phyloP scores from a whole-genome alignment of 2,113 vertebrate species.

The Megaceryle torquata region DNA sequence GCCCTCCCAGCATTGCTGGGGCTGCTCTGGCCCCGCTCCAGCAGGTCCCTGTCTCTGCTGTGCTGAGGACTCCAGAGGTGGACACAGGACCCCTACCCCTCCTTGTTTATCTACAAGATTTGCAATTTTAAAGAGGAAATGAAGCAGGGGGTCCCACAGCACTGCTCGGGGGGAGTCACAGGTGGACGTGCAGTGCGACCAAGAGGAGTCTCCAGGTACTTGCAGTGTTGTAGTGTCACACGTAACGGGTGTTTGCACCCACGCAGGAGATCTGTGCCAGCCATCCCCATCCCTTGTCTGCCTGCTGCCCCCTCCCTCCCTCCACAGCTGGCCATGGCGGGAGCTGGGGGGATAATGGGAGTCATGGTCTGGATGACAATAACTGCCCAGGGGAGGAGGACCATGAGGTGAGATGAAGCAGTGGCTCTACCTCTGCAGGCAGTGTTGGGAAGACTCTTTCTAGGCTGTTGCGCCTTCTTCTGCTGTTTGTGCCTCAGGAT shows the following conservation, averaged over 20 bases:
- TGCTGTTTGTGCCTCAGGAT: neutral
- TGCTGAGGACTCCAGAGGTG: no score
- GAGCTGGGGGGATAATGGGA: neutral
- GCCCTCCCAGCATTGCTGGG: no score
- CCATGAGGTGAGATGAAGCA: neutral
- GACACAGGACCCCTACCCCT: no score
- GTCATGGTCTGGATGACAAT: rapidly evolving
- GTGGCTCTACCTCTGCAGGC: neutral
- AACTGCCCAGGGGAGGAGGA: neutral
- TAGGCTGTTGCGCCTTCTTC: neutral
- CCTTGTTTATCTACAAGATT: neutral
- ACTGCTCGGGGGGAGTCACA: no score
- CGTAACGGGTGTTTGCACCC: no score
- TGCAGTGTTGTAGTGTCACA: rapidly evolving
- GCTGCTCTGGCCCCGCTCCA: no score
- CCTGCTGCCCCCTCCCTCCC: neutral
- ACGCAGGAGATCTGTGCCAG: neutral
- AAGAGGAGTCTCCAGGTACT: neutral
- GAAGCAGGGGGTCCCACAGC: neutral
- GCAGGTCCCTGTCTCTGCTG: no score
- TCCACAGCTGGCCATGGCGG: neutral
- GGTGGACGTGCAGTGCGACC: neutral
- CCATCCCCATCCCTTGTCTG: neutral
- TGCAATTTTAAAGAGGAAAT: neutral
- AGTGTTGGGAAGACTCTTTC: neutral